Evolutionary conservation across 2,888 invertebrate species (phyloP), one percentile per base, ranked within the genome.

Genomic region (Calliopum simillimum): DNA sequence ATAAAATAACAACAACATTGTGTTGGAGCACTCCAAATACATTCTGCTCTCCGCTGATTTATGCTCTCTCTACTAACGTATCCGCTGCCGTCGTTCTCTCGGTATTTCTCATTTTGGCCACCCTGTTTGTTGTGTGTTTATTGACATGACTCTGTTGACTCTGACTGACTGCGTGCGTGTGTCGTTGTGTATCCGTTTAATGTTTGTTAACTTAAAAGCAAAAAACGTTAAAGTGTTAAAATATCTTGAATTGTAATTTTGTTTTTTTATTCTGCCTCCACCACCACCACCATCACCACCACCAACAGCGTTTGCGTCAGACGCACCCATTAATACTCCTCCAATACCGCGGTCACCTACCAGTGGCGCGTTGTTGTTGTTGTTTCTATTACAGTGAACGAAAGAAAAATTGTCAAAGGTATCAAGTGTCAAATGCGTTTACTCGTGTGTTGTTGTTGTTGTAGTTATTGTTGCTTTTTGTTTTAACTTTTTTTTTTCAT

Each of bases 41-140:
- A 25, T 49, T 13, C 51, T 14, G 51, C 16, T 6, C 49, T 19
- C 44, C 59, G 3, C n/a, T 44, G 13, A 21, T 44, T 46, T 33
- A 8, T 53, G 23, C 12, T 8, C 51, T 33, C 62, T 11, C 33
- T 2, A 8, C 19, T 59, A 16, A 14, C 19, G 11, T 41, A n/a
- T 12, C 59, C 43, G 11, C 33, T 41, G 2, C 4, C 14, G 74
- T 53, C 11, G 58, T 51, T 55, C 68, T 72, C 72, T 69, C 71
- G 16, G 47, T 55, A 51, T 43, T 25, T 43, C 51, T 53, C 55
- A 41, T 41, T 41, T 68, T 59, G 65, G 25, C 25, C 56, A 33
- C 56, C 25, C 33, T 58, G 56, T 16, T 58, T 59, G 59, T 59
- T 19, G n/a, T n/a, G n/a, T n/a, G 13, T 59, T 33, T 59, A 59